Conservation (phyloP, 2,113 vertebrate species). For the Alethe castanea region DNA sequence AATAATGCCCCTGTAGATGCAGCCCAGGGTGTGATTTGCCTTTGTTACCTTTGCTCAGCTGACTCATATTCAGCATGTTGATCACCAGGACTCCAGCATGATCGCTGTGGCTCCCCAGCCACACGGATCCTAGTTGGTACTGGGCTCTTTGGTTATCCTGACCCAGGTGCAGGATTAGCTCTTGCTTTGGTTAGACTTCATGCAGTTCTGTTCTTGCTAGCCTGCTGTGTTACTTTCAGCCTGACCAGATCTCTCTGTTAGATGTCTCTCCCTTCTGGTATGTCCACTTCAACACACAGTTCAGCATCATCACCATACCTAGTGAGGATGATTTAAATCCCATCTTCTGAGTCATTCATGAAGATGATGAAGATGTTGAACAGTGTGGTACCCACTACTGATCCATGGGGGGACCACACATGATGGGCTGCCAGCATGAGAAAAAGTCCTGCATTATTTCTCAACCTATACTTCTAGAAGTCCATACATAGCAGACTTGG, state of each 20-base stretch:
- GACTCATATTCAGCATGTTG: neutral
- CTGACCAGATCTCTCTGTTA: neutral
- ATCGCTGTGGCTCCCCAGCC: neutral
- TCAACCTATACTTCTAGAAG: neutral
- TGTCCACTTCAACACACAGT: neutral
- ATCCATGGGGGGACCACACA: neutral
- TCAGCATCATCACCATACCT: neutral
- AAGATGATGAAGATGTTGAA: neutral
- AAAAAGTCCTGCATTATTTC: neutral
- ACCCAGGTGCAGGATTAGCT: neutral
- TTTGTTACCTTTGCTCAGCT: accelerated
- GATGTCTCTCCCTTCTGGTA: neutral
- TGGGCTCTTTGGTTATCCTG: neutral
- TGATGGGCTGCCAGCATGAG: neutral
- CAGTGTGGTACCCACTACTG: too few species aligned
- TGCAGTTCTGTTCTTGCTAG: neutral
- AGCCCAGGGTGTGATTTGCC: neutral
- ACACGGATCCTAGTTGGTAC: accelerated
- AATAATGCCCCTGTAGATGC: neutral
- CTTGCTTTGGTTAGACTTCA: neutral
- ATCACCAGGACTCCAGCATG: neutral
- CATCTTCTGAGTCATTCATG: neutral
- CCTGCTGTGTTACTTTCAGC: too few species aligned
- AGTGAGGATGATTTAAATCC: neutral
- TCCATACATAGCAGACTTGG: neutral